Base-by-base conservation (phyloP, 2,888 invertebrate genomes). In the Mongoloraphidia duomilia region DNA sequence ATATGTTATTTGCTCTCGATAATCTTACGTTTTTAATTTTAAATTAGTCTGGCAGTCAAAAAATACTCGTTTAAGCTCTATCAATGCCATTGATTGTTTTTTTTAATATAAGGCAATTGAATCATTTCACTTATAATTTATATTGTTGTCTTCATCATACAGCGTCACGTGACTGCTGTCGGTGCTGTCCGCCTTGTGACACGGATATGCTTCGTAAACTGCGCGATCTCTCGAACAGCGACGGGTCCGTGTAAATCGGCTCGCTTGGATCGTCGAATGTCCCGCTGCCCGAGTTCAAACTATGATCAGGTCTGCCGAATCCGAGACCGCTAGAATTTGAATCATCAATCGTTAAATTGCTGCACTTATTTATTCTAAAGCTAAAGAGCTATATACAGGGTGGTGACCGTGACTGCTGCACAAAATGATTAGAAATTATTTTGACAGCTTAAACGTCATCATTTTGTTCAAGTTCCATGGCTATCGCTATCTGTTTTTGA, bases 161-260 rank as follows among this genome's bases (percentile, higher is more conserved):
- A 11, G 12, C 26, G n/a, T 26, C 26, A 10, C 10, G 43, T 35
- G 39, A 34, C 8, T 11, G 34, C 14, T 39, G 17, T 36, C 40
- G 13, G 26, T 26, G 26, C 9, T 42, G 62, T 56, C 65, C 58
- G 53, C 65, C 70, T 14, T 67, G 63, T 2, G 71, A 67, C 46
- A 73, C 71, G 4, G 80, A 77, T 59, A 80, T 69, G 47, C 79
- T 80, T 55, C 82, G 71, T 36, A 83, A 71, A 46, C 82, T 87
- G 61, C 85, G 75, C 34, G 87, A 86, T 56, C 89, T 77, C 68
- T 92, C 91, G 62, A 92, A 92, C 37, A 92, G 72, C 2, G 90
- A 89, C 0, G 91, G 91, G 68, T 92, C 91, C 1, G 91, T 91
- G 68, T 92, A 92, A 58, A 92, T 92, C 1, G 92, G 91, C 65